Evolutionary conservation across 1,140 invertebrate genomes (phyloP).

Genomic region (Caenorhabditis remanei): DNA sequence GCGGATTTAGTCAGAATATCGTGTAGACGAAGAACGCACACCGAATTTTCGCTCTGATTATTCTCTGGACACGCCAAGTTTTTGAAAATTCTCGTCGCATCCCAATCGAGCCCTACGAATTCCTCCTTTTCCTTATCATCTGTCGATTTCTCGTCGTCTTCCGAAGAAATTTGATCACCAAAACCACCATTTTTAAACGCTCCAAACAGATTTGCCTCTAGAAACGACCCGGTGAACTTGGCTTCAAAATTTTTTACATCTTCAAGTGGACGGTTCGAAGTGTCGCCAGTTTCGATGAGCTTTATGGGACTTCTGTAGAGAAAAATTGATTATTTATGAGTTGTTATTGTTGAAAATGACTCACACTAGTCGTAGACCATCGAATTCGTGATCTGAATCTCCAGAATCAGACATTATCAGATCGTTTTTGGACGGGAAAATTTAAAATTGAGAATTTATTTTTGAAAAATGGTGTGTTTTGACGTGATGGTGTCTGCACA

Average conservation of each 20-base stretch:
- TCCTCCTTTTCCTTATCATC: not conserved
- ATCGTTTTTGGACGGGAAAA: not conserved
- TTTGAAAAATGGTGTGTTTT: not conserved
- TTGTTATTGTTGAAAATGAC: not conserved
- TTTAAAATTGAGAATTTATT: not conserved
- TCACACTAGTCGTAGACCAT: not conserved
- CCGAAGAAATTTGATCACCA: not conserved
- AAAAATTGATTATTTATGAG: not conserved
- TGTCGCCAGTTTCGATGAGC: not conserved
- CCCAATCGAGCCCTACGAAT: not conserved
- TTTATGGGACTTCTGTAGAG: not conserved
- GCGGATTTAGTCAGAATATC: slow-evolving; percentile 5
- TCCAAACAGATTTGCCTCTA: not conserved
- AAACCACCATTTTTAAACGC: not conserved
- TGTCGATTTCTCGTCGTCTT: not conserved
- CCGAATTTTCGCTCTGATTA: not conserved
- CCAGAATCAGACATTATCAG: slow-evolving; percentile 6
- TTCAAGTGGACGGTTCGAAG: not conserved
- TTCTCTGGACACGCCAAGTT: slow-evolving; percentile 1
- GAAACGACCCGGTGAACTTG: not conserved
- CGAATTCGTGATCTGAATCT: not conserved
- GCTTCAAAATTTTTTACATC: not conserved
- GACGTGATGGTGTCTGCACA: not conserved
- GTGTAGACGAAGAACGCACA: slow-evolving; percentile 26
- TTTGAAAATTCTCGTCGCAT: slow-evolving; percentile 9